A percentile compares a stretch with the other conserved stretches of the same genome.
These are phyloP conservation scores for Nothobranchius kuhntae DNA, from an alignment of 2,113 vertebrate genomes.

Conservation along the genomic window DNA sequence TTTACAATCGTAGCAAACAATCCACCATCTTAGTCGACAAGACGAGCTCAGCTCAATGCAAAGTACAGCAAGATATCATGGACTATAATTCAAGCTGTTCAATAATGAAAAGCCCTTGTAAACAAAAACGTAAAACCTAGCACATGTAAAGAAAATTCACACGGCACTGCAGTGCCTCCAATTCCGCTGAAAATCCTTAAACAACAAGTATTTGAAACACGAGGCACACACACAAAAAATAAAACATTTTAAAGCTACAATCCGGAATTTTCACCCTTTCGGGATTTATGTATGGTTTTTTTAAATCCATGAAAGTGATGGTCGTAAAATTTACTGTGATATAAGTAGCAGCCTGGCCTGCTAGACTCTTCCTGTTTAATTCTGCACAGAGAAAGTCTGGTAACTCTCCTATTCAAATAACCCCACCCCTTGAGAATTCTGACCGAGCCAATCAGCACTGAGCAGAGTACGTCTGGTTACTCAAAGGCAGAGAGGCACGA, in stretches of 20 bases:
- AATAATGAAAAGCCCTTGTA: conserved; percentile 72
- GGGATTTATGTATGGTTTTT: no score
- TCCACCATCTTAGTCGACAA: conserved; percentile 60
- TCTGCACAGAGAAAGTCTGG: no score
- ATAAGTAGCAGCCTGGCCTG: no score
- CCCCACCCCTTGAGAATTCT: no score
- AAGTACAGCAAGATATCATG: conserved; percentile 68
- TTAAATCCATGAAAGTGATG: no score
- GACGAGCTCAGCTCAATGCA: conserved; percentile 69
- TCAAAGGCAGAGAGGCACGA: no score
- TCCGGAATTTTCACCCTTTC: no score
- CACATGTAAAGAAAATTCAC: conserved; percentile 42
- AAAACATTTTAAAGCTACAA: not conserved
- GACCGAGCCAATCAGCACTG: no score
- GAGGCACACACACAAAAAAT: conserved; percentile 54
- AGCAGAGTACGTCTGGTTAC: no score
- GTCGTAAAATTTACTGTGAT: no score
- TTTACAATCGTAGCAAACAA: conserved; percentile 79
- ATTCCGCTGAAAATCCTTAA: conserved; percentile 39
- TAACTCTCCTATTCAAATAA: no score
- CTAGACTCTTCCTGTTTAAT: no score
- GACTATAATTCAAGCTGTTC: conserved; percentile 67
- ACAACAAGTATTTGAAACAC: conserved; percentile 36
- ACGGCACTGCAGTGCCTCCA: conserved; percentile 28
- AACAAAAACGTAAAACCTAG: conserved; percentile 46